Base-by-base conservation (phyloP, 23 tunicate genomes). In the Ciona savignyi region DNA sequence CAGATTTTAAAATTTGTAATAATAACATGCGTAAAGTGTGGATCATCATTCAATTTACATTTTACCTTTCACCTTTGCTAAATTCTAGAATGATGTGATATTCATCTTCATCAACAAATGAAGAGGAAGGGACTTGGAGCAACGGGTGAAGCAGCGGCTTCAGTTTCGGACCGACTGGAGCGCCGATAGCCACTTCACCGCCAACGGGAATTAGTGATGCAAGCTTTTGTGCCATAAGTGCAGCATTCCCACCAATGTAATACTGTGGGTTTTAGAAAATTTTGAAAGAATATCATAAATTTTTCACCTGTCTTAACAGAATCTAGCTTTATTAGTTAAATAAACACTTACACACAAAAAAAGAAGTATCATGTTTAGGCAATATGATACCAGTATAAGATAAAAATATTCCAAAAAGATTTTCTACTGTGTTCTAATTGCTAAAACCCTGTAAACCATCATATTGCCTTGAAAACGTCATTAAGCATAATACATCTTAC, bases 241-340 rank as follows among this genome's bases (percentile, higher is more conserved):
- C 97, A 62, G 80, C 97, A 76, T 91, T 91, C 30, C 97, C 97
- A 76, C 97, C 97, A 67, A 91, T 73, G 51, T 48, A 83, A 29
- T 86, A 77, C 97, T 91, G 26, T 6, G 61, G 32, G 51, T 56
- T 22, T 67, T 30, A 60, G 19, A 9, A 27, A 69, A 19, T 69
- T 15, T 28, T 9, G 48, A 4, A 69, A 6, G 30, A 29, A 15
- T 23, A 9, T 69, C 28, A 4, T 4, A 28, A 9, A 69, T 26
- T n/a, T n/a, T n/a, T n/a, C n/a, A n/a, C n/a, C n/a, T n/a, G n/a
- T n/a, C n/a, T n/a, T n/a, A n/a, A n/a, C n/a, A n/a, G n/a, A n/a
- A n/a, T n/a, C n/a, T n/a, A n/a, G n/a, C n/a, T n/a, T n/a, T n/a
- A n/a, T n/a, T n/a, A n/a, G n/a, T n/a, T n/a, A n/a, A n/a, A n/a